Evolutionary conservation across 2,797 vertebrate species (phyloP).

Genomic region (Pelobates cultripes): DNA sequence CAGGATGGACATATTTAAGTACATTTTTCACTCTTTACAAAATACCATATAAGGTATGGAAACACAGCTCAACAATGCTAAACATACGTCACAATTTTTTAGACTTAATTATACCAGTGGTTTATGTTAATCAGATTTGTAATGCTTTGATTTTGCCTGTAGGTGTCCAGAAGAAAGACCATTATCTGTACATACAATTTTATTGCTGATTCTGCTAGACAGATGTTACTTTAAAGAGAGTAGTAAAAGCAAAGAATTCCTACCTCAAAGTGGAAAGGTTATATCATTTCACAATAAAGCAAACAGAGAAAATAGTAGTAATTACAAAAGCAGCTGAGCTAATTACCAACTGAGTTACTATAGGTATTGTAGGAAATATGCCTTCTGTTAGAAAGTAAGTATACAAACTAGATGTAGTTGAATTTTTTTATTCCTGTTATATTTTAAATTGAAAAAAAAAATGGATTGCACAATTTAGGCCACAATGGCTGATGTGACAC

Average conservation of each 20-base stretch:
- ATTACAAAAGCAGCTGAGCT: neutral
- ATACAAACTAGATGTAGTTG: neutral
- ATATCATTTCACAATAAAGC: neutral
- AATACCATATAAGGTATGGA: too few species aligned
- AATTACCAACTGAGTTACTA: neutral
- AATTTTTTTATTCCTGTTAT: too few species aligned
- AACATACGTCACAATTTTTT: neutral
- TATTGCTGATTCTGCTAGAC: neutral
- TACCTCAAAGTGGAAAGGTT: neutral
- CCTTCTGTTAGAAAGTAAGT: too few species aligned
- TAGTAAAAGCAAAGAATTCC: neutral
- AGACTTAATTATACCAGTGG: neutral
- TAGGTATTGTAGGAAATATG: neutral
- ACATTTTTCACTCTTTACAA: too few species aligned
- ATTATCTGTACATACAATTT: neutral
- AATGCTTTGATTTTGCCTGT: neutral
- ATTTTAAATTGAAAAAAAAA: too few species aligned
- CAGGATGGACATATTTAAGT: too few species aligned
- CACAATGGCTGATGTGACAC: too few species aligned
- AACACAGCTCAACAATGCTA: neutral
- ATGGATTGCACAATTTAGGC: too few species aligned
- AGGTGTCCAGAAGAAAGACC: neutral
- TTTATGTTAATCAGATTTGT: neutral
- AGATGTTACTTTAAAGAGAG: neutral
- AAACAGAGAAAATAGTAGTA: neutral